A percentile compares a stretch with the other conserved stretches of the same genome.
Conservation (phyloP, 2,113 vertebrate genomes). For the Pteronura brasiliensis region DNA sequence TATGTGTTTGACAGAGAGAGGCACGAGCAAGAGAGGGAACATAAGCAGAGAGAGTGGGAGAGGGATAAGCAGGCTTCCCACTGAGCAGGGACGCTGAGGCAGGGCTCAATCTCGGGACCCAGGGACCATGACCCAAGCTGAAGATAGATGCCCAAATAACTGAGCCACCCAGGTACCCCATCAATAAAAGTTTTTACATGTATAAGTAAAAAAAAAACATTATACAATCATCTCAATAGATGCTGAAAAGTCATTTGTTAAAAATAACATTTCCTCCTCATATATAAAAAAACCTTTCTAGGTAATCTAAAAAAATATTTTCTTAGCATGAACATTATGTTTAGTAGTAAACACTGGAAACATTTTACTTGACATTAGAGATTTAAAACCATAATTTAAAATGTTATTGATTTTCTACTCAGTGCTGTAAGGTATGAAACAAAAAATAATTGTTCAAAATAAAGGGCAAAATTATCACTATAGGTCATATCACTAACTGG, state of each 20-base stretch:
- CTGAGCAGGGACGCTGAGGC: too few relatives aligned
- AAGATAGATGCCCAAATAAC: too few relatives aligned
- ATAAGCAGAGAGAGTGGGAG: too few relatives aligned
- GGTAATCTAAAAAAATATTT: constrained; percentile 1
- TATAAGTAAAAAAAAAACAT: not conserved
- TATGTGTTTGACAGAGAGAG: too few relatives aligned
- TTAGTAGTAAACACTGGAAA: not conserved
- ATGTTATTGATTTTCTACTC: not conserved
- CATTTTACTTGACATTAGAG: not conserved
- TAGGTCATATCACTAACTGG: not conserved
- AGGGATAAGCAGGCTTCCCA: too few relatives aligned
- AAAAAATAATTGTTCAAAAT: not conserved
- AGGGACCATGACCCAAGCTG: too few relatives aligned
- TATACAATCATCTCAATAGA: not conserved
- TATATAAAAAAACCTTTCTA: not conserved
- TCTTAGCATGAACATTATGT: not conserved
- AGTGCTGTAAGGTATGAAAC: not conserved
- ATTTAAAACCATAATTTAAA: not conserved
- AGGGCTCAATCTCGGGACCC: too few relatives aligned
- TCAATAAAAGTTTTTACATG: not conserved
- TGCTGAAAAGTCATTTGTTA: not conserved
- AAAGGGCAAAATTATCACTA: not conserved
- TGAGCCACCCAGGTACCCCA: not conserved
- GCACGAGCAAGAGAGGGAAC: too few relatives aligned
- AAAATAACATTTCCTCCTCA: not conserved